Evolutionary conservation across 2,888 invertebrate species (phyloP).

Genomic region (Dicranocentrus wangi): DNA sequence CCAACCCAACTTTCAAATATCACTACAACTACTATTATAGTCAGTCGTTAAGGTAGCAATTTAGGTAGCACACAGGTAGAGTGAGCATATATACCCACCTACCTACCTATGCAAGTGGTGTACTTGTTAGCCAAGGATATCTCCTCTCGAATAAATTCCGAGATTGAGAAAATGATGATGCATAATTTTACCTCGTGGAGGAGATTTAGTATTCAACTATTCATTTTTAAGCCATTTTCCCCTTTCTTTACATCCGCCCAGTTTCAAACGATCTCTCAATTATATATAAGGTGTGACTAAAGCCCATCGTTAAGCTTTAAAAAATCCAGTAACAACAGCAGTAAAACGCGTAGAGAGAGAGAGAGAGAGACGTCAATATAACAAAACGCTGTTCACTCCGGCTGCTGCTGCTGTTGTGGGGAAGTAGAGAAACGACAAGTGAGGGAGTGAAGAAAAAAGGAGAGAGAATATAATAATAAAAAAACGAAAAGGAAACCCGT

Average conservation of each 20-base stretch:
- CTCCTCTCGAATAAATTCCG: conserved; percentile 11
- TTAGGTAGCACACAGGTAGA: too few species aligned
- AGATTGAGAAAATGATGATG: conserved; percentile 48
- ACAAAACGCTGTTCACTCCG: too few species aligned
- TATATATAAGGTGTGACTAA: conserved; percentile 63
- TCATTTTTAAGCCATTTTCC: conserved; percentile 21
- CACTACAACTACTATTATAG: too few species aligned
- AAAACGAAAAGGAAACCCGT: conserved; percentile 64
- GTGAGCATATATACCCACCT: too few species aligned
- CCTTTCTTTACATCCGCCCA: conserved; percentile 56
- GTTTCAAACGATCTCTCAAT: conserved; percentile 64
- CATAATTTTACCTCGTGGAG: conserved; percentile 41
- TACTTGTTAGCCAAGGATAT: neutral
- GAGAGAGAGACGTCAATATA: too few species aligned
- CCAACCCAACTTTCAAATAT: neutral
- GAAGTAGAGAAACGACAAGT: conserved; percentile 29
- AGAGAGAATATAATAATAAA: conserved; percentile 17
- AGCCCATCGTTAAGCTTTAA: conserved; percentile 51
- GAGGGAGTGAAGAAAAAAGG: conserved; percentile 11
- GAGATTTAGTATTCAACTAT: conserved; percentile 55
- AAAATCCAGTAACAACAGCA: conserved; percentile 31
- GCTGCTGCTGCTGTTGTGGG: too few species aligned
- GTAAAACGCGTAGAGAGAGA: conserved; percentile 5
- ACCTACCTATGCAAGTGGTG: too few species aligned
- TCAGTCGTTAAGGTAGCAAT: too few species aligned